These are phyloP conservation scores for Anarsia innoxiella DNA, from an alignment of 2,888 invertebrate genomes.

Conservation along the genomic window DNA sequence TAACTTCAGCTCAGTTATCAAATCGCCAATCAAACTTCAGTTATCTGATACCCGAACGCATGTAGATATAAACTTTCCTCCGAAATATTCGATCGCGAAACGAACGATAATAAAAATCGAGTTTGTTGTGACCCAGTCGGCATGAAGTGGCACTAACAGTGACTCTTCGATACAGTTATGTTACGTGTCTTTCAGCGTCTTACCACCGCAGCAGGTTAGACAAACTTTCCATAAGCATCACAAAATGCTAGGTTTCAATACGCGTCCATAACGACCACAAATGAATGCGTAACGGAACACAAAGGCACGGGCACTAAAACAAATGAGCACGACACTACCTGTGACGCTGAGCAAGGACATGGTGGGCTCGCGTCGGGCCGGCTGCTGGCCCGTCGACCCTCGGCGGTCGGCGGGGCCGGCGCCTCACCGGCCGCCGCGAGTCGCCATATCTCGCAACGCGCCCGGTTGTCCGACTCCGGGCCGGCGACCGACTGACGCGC, in stretches of 20 bases:
- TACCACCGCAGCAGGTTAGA: conserved; percentile 3
- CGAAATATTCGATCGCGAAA: conserved; percentile 3
- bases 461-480: conserved; percentile 56
- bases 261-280: conserved; percentile 48
- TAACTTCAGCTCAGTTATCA: conserved; percentile 20
- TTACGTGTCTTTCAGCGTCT: too few relatives aligned
- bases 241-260: conserved; percentile 36
- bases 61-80: conserved; percentile 14
- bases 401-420: conserved; percentile 73
- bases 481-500: conserved; percentile 63
- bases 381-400: conserved; percentile 72
- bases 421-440: conserved; percentile 74
- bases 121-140: too few relatives aligned
- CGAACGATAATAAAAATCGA: too few relatives aligned
- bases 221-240: conserved; percentile 20
- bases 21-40: conserved; percentile 36
- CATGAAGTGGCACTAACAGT: too few relatives aligned
- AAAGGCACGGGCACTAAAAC: conserved; percentile 30
- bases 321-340: conserved; percentile 49
- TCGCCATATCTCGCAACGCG: conserved; percentile 64
- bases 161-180: too few relatives aligned
- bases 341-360: conserved; percentile 76
- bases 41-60: conserved; percentile 32
- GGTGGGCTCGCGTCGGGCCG: conserved; percentile 55
- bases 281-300: conserved; percentile 42